Base-by-base conservation (phyloP, 1,140 invertebrate genomes). In the Listronotus oregonensis region DNA sequence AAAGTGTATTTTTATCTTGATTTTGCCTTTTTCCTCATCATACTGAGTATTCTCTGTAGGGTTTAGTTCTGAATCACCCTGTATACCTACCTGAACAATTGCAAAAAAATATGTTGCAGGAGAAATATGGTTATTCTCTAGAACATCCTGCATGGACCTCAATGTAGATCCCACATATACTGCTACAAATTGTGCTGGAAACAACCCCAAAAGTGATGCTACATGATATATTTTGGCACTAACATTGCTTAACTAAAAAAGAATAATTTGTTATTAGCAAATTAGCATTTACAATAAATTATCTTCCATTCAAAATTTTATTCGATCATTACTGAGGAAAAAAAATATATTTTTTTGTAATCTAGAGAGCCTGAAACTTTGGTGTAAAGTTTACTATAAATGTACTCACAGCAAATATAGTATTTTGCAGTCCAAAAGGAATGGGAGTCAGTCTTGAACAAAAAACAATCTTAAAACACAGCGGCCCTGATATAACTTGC, bases 351-450 rank as follows among this genome's bases (percentile, higher is more conserved):
- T n/a, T n/a, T n/a, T n/a, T 27, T 27, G 21, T 27, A 27, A 27
- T 27, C 21, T 5, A 27, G 21, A 27, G 21, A 27, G 21, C 5
- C 21, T 27, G 1, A 27, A 27, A 27, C 1, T 5, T 27, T 27
- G 21, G 21, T 5, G 5, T 27, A 27, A 3, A 3, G 21, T 27
- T 27, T 27, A 27, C 2, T 5, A 27, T 42, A 37, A n/a, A 9
- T 50, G 6, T 40, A 89, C 89, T 89, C 82, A 95, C 92, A 52
- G 92, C 92, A 85, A 95, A 95, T 75, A 95, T 89, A 44, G 91
- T 91, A 82, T 95, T 96, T 78, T 95, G 93, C 47, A 95, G 79
- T 47, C 93, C 93, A 82, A 95, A 95, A n/a, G 93, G 93, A 74
- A 96, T 93, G 14, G 93, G 93, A 21, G 93, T 94, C 43, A 96